Evolutionary conservation across 2,797 vertebrate species (phyloP).

Genomic region (Apogon talboti): DNA sequence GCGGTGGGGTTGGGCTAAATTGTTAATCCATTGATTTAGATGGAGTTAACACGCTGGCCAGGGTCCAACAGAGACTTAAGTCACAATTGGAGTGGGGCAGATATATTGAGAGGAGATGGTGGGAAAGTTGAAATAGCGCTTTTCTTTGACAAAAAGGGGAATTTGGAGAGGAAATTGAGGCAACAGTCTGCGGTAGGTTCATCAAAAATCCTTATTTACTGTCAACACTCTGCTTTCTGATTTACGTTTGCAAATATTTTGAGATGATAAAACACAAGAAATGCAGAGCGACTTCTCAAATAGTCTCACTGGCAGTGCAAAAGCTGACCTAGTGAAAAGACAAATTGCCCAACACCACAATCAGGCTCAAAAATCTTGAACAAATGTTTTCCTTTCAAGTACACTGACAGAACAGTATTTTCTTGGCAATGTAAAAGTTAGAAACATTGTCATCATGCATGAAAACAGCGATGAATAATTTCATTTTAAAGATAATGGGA

Average conservation of each 20-base stretch:
- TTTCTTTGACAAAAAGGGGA: conserved; percentile 72
- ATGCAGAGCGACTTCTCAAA: conserved; percentile 14
- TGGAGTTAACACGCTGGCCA: conserved; percentile 81
- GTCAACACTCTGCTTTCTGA: conserved; percentile 23
- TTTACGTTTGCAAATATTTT: conserved; percentile 44
- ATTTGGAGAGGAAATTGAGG: conserved; percentile 72
- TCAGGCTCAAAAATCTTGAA: conserved; percentile 45
- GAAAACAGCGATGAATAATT: conserved; percentile 65
- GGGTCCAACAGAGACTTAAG: conserved; percentile 80
- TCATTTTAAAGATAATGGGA: conserved; percentile 69
- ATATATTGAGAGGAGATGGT: conserved; percentile 78
- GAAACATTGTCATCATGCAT: conserved; percentile 49
- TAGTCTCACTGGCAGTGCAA: conserved; percentile 10
- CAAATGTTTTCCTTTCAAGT: conserved; percentile 61
- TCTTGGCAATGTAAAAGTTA: conserved; percentile 51
- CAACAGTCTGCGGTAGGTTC: conserved; percentile 67
- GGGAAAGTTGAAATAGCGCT: conserved; percentile 80
- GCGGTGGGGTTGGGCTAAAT: conserved; percentile 59
- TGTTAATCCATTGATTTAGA: conserved; percentile 85
- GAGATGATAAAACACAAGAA: conserved; percentile 36
- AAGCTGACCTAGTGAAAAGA: conserved; percentile 48
- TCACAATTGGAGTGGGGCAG: conserved; percentile 76
- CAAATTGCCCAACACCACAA: conserved; percentile 44
- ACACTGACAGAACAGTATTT: conserved; percentile 53
- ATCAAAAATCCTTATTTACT: conserved; percentile 43